These are phyloP conservation scores for Lutjanus erythropterus DNA, from an alignment of 2,113 vertebrate species.

Conservation along the genomic window DNA sequence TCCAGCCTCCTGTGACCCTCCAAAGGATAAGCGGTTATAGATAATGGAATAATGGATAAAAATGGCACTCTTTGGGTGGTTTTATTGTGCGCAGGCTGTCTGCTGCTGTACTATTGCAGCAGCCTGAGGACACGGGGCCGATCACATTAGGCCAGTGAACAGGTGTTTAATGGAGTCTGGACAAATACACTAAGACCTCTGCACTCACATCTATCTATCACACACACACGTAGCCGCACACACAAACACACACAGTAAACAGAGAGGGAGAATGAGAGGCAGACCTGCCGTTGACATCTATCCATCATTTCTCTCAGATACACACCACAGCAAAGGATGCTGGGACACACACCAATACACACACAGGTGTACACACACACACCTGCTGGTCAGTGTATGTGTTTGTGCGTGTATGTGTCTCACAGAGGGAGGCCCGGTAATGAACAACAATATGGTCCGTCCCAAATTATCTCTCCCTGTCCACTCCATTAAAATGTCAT, in stretches of 20 bases:
- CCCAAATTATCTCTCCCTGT: constrained; percentile 67
- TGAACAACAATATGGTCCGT: constrained; percentile 72
- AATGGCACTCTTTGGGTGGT: neutral
- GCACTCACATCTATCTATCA: constrained; percentile 55
- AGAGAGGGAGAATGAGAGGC: constrained; percentile 31
- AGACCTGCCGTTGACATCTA: constrained; percentile 69
- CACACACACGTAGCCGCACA: constrained; percentile 15
- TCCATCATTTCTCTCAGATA: constrained; percentile 73
- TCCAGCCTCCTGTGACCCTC: too few species aligned
- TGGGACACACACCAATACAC: constrained; percentile 27
- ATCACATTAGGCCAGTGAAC: constrained; percentile 63
- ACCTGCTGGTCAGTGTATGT: neutral
- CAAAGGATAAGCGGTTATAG: too few species aligned
- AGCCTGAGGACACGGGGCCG: constrained; percentile 58
- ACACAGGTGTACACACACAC: neutral
- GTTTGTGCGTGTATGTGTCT: constrained; percentile 19
- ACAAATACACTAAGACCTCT: constrained; percentile 66
- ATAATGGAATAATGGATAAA: too few species aligned
- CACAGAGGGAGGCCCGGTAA: constrained; percentile 59
- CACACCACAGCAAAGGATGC: constrained; percentile 10
- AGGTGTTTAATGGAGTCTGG: constrained; percentile 79
- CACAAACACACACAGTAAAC: constrained; percentile 37
- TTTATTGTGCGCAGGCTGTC: constrained; percentile 2
- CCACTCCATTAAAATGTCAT: constrained; percentile 76
- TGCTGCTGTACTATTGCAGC: constrained; percentile 12